Percentiles rank a stretch among this genome's conserved stretches.
These are phyloP conservation scores for Pseudorhombus dupliciocellatus DNA, from an alignment of 2,113 vertebrate genomes.

Conservation along the genomic window DNA sequence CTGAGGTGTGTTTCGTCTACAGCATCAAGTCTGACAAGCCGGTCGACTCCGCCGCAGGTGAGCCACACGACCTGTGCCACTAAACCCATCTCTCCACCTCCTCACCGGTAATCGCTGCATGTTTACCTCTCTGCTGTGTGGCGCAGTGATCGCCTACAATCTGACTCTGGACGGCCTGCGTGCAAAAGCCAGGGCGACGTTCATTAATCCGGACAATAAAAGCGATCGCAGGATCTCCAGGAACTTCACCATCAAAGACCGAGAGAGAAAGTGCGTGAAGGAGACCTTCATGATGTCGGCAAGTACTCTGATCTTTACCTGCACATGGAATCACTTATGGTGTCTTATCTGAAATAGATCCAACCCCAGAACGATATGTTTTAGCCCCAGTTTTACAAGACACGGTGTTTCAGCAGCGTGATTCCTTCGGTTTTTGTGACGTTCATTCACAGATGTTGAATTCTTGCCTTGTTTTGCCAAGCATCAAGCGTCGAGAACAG, in stretches of 20 bases:
- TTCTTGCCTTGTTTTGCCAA: slow-evolving; percentile 1
- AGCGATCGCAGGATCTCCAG: slow-evolving; percentile 63
- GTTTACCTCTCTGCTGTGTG: background rate
- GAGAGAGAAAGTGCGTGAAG: slow-evolving; percentile 39
- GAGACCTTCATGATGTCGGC: slow-evolving; percentile 81
- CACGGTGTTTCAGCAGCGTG: background rate
- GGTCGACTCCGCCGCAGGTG: slow-evolving; percentile 67
- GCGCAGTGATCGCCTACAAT: slow-evolving; percentile 73
- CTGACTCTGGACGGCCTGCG: slow-evolving; percentile 78
- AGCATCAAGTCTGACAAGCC: slow-evolving; percentile 85
- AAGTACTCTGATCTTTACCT: slow-evolving; percentile 74
- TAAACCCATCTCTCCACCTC: background rate
- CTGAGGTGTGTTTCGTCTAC: slow-evolving; percentile 86
- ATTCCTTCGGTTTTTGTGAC: background rate
- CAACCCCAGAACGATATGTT: background rate
- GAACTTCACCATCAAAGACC: slow-evolving; percentile 44
- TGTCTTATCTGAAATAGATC: slow-evolving; percentile 2
- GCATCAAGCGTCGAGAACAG: slow-evolving; percentile 8
- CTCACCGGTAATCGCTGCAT: background rate
- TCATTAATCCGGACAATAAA: slow-evolving; percentile 61
- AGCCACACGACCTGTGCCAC: slow-evolving; percentile 36
- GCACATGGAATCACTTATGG: background rate
- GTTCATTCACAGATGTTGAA: slow-evolving; percentile 6
- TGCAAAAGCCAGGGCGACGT: slow-evolving; percentile 73
- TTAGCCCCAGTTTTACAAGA: background rate